Percentiles rank a stretch among this genome's conserved stretches.
phyloP scores from a whole-genome alignment of 2,797 vertebrate genomes.

The Protosalanx chinensis region DNA sequence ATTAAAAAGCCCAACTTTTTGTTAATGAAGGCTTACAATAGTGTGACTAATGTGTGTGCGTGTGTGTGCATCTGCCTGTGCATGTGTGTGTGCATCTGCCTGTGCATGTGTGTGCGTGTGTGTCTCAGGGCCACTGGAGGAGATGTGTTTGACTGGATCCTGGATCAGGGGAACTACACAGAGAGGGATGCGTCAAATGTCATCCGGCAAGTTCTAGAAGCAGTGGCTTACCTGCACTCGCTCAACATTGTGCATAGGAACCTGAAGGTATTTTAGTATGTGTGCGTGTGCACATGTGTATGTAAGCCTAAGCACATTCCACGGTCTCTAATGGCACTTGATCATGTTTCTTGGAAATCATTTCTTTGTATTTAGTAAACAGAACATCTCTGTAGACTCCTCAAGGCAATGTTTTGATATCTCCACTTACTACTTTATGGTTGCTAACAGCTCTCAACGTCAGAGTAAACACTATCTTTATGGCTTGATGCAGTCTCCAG shows the following conservation, averaged over 20 bases:
- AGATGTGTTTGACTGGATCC: constrained; percentile 87
- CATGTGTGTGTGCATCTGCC: background rate
- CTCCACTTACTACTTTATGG: constrained; percentile 46
- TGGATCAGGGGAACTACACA: constrained; percentile 86
- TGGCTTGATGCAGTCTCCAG: constrained; percentile 42
- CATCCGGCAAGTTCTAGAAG: constrained; percentile 82
- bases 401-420: constrained; percentile 38
- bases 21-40: too few relatives aligned
- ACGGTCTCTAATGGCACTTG: too few relatives aligned
- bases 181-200: constrained; percentile 85
- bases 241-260: constrained; percentile 86
- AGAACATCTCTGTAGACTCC: constrained; percentile 41
- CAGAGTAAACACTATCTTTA: constrained; percentile 44
- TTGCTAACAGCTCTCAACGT: constrained; percentile 39
- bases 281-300: constrained; percentile 18
- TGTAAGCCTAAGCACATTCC: background rate
- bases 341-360: constrained; percentile 16
- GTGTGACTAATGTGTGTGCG: constrained; percentile 11
- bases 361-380: constrained; percentile 34
- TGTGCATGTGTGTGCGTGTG: constrained; percentile 14
- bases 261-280: constrained; percentile 73
- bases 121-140: constrained; percentile 79
- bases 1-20: constrained; percentile 8
- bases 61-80: background rate
- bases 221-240: constrained; percentile 82